Evolutionary conservation across 92 coral and sea anemone species (phyloP), one percentile per base, ranked within the genome.

Genomic region (Chrysogorgia sp.): DNA sequence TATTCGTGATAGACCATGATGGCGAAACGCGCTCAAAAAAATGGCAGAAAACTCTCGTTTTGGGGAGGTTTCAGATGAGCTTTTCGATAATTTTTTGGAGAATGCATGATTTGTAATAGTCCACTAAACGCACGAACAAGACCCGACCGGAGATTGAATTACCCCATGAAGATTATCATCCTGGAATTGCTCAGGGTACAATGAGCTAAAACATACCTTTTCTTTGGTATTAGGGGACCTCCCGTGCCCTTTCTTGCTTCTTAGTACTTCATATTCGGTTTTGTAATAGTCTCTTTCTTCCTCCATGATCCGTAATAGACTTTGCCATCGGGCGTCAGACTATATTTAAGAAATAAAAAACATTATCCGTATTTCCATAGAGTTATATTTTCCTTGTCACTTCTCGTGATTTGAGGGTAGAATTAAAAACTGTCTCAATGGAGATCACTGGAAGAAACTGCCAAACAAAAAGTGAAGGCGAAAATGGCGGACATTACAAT

Each of bases 221-320:
- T 91, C 97, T 76, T 92, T 83, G 21, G 90, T 83, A 34, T 96
- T 90, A 7, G 98, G 96, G 0, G 97, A 90, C 83, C 78, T 88
- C 28, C 88, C 90, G 71, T 82, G 87, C 59, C 89, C 96, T 68
- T 86, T 85, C 79, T 87, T 78, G 66, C 85, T 90, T 65, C 97
- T 82, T 55, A 92, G 79, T 60, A 90, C 82, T 81, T 94, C 99
- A 34, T 92, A 96, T 63, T 96, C 99, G 31, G 90, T 88, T 64
- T 96, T 96, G 87, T 96, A 96, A 77, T 89, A 96, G 64, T 96
- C 96, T 52, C 99, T 79, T 69, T 96, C 99, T 75, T 96, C 99
- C 74, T 96, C 97, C 87, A 96, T 84, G 15, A 96, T 76, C 70
- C 88, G 92, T 24, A 92, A 80, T 96, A 96, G 87, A 81, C 92